Base-by-base conservation (phyloP, 2,797 vertebrate genomes). In the Onychomys torridus region DNA sequence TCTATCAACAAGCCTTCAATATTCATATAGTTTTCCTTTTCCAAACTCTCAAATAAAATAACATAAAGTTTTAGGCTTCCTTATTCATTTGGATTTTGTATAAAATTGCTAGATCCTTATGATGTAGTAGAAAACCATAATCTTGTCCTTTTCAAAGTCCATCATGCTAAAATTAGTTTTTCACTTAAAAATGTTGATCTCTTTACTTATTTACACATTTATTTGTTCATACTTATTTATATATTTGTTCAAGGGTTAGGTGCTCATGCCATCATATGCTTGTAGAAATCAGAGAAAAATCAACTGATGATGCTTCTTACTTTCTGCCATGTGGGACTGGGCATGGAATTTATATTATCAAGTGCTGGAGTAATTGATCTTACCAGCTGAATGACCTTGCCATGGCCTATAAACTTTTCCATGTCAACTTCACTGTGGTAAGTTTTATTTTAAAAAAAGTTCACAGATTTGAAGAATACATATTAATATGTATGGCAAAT, bases 31-130 rank as follows among this genome's bases (percentile, higher is more conserved):
- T 1, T 14, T 49, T 76, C 61, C 63, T 10, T 46, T 89, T 12
- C n/a, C 2, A 90, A 96, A 63, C 8, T 86, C 6, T 88, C 21
- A 63, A 65, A 32, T 84, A 29, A 40, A 81, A 81, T 16, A 37
- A 32, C 5, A 61, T 61, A 32, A 21, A 78, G 43, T 71, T 79
- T 75, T 25, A 89, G 79, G 1, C 8, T 83, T 96, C 9, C 34
- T 59, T 52, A 32, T 90, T 97, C 49, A 12, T 43, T 78, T 67
- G 12, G 19, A 6, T 77, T 97, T 94, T 83, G 11, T 43, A 92
- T 52, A 19, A 14, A 21, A 71, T 46, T 76, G 11, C 4, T 29
- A 71, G 49, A 76, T 76, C 34, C 27, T 76, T 46, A 14, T 11
- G 21, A 84, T 32, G 27, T 43, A 16, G 90, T 46, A 71, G 71